Evolutionary conservation across 2,888 invertebrate genomes (phyloP), one percentile per base, ranked within the genome.

Genomic region (Eurois occulta): DNA sequence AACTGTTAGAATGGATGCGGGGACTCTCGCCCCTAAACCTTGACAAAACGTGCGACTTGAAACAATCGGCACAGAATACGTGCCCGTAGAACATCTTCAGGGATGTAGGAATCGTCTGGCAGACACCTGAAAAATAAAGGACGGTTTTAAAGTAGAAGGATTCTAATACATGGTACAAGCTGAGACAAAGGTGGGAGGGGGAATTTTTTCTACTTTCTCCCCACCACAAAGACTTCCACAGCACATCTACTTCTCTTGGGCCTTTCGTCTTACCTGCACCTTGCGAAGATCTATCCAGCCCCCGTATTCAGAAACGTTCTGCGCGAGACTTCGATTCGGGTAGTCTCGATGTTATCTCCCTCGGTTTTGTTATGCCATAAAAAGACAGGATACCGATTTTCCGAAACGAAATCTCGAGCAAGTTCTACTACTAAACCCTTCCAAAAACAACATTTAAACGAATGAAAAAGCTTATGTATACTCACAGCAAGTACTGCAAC

Each of bases 71-170:
- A 85, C 96, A 96, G 85, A 96, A 96, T n/a, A 96, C 95, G 72
- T 96, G 96, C 1, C 96, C 96, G 79, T 96, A 95, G 85, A 96
- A 96, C 95, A 96, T 95, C 84, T 96, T 96, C 68, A 96, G 80
- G 1, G 94, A 92, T 7, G 91, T 90, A 1, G 96, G 96, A 43
- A 96, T 94, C 4, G 91, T 93, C 72, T 95, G 93, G 85, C 96
- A 96, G 46, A 96, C 91, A 81, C 96, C 96, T 96, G 84, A 10
- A 46, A 46, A 65, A 69, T 35, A 62, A 60, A 41, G 0, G 0
- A 1, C 1, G 0, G n/a, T 21, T 41, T 69, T 10, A 0, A 43
- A 13, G 4, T 24, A 18, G 10, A 10, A 6, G 4, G 11, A 52
- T 11, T 28, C 28, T 18, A n/a, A 32, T 52, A 52, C 11, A 60